Evolutionary conservation across 2,888 invertebrate species (phyloP).

Genomic region (Pantelozetes paolii): DNA sequence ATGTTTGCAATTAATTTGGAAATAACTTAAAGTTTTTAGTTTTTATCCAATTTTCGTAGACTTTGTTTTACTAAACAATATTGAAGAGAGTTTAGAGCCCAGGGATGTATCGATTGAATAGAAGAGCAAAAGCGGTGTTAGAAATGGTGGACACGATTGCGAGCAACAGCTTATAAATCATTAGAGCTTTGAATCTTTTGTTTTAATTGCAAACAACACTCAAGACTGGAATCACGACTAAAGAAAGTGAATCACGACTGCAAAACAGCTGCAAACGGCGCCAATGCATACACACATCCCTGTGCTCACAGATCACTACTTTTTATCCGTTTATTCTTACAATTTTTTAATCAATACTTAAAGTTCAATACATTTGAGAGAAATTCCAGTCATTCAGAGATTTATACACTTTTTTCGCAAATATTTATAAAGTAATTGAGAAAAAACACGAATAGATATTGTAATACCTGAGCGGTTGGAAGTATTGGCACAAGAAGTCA

Average conservation of each 20-base stretch:
- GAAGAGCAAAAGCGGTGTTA: neutral
- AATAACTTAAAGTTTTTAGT: neutral
- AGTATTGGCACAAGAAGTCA: constrained; percentile 86
- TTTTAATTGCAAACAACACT: constrained; percentile 10
- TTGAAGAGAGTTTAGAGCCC: too few species aligned
- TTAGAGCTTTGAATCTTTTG: constrained; percentile 13
- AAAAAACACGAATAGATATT: neutral
- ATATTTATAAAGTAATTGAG: too few species aligned
- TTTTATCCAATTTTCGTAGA: too few species aligned
- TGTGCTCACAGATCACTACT: neutral
- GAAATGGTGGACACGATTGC: constrained; percentile 17
- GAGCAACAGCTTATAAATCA: constrained; percentile 18
- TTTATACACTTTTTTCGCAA: too few species aligned
- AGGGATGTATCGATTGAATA: too few species aligned
- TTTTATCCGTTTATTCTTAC: neutral
- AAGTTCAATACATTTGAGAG: too few species aligned
- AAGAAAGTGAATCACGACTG: constrained; percentile 33
- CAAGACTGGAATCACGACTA: neutral
- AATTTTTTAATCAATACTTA: too few species aligned
- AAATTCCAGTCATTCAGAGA: too few species aligned
- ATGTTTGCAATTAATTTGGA: constrained; percentile 20
- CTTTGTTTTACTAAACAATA: too few species aligned
- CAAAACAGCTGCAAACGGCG: constrained; percentile 18
- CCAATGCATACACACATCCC: too few species aligned
- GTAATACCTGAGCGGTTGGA: constrained; percentile 82